These are phyloP conservation scores for Chionodraco myersi DNA, from an alignment of 2,113 vertebrate genomes.

Conservation along the genomic window DNA sequence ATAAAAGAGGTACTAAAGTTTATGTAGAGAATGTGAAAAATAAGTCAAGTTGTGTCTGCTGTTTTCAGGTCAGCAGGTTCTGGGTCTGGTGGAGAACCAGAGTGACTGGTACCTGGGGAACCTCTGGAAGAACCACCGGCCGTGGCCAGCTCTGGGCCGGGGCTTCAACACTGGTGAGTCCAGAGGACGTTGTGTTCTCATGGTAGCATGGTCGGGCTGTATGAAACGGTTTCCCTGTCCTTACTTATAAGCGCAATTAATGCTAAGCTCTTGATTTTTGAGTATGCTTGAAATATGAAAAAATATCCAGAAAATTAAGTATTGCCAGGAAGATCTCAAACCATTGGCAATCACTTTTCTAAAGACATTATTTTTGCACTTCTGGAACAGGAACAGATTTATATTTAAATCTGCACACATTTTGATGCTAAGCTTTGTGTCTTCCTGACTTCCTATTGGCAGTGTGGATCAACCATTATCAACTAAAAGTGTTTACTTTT, in stretches of 20 bases:
- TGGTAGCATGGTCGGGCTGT: not conserved
- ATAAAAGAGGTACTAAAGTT: not conserved
- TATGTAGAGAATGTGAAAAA: not conserved
- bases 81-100: slow-evolving; percentile 98
- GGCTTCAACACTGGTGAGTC: slow-evolving; percentile 96
- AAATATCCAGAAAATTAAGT: too few species aligned
- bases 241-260: too few species aligned
- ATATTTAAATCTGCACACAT: too few species aligned
- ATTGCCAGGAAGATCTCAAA: too few species aligned
- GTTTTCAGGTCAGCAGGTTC: slow-evolving; percentile 93
- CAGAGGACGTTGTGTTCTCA: not conserved
- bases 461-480: not conserved
- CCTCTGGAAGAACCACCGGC: slow-evolving; percentile 98
- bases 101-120: slow-evolving; percentile 99
- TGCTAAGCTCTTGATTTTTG: too few species aligned
- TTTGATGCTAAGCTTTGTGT: not conserved
- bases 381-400: too few species aligned
- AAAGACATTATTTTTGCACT: too few species aligned
- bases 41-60: not conserved
- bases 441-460: not conserved
- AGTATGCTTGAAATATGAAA: too few species aligned
- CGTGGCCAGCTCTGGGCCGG: slow-evolving; percentile 95
- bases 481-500: too few species aligned
- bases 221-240: not conserved
- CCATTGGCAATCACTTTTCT: too few species aligned